Evolutionary conservation across 1,140 invertebrate genomes (phyloP), one percentile per base, ranked within the genome.

Genomic region (Limonius californicus): DNA sequence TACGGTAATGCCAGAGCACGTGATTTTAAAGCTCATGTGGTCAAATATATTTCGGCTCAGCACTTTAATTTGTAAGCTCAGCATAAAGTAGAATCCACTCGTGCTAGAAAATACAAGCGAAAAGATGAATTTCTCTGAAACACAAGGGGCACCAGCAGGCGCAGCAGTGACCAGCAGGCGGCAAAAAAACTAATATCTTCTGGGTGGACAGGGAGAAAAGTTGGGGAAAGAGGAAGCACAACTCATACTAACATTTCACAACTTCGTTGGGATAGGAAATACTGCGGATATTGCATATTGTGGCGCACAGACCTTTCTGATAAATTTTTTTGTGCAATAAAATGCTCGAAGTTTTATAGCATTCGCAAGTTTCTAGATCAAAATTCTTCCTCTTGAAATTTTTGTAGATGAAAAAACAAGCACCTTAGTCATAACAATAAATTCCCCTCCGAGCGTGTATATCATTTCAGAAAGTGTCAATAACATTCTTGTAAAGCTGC

Each of bases 221-320:
- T 62, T 61, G 61, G 55, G 57, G 64, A 64, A 60, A 59, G 66
- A 68, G 65, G 45, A 64, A 67, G 68, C 67, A 72, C 68, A 72
- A 72, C 67, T 70, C 65, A 72, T 70, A 72, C 70, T 70, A 50
- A 70, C 69, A 65, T 72, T 70, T 72, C 68, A 63, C 70, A 70
- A 69, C 69, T 72, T 70, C 63, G 64, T 65, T 50, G 57, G 62
- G 65, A 66, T 67, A 69, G 63, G 68, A 69, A 63, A 69, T 71
- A 71, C 54, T 61, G 66, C 45, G 62, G 65, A 70, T 68, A 63
- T 60, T 59, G 63, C 50, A 60, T 57, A 64, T 62, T 69, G 16
- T 14, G 45, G 35, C 35, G 2, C n/a, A 12, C n/a, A 39, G n/a
- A 39, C 35, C 35, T 9, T 12, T 27, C n/a, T 39, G 35, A 39